Conservation (phyloP, 2,888 invertebrate genomes). For the Chironomus tentans region DNA sequence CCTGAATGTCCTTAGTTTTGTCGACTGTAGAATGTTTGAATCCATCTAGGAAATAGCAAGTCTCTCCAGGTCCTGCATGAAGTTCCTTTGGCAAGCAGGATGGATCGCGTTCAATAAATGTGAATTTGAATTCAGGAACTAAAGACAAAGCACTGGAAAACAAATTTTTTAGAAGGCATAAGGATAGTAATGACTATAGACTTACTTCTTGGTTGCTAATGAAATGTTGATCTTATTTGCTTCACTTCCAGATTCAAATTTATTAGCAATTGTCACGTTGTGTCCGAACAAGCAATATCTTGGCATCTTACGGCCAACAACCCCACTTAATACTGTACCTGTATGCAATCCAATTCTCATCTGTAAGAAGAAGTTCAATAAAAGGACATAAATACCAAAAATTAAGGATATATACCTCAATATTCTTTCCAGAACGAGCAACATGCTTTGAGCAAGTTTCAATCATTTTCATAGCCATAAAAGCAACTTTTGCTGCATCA, state of each 20-base stretch:
- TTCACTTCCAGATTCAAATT: slow-evolving; percentile 90
- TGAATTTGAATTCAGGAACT: slow-evolving; percentile 58
- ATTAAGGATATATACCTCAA: slow-evolving; percentile 52
- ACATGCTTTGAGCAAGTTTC: slow-evolving; percentile 77
- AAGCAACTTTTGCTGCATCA: slow-evolving; percentile 89
- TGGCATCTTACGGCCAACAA: slow-evolving; percentile 74
- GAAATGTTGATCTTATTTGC: slow-evolving; percentile 86
- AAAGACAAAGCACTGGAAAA: slow-evolving; percentile 61
- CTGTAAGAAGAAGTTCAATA: slow-evolving; percentile 42
- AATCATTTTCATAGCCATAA: slow-evolving; percentile 95
- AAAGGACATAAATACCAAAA: neutral
- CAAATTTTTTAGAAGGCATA: no score
- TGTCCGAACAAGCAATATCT: slow-evolving; percentile 91
- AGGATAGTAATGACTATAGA: slow-evolving; percentile 32
- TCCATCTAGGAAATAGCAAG: slow-evolving; percentile 75
- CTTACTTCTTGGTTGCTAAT: slow-evolving; percentile 86
- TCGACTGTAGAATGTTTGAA: slow-evolving; percentile 65
- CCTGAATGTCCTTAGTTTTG: slow-evolving; percentile 44
- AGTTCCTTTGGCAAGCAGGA: slow-evolving; percentile 78
- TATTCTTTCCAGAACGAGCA: slow-evolving; percentile 86
- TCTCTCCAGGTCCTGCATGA: slow-evolving; percentile 65
- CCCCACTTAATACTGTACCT: slow-evolving; percentile 86
- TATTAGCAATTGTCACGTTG: slow-evolving; percentile 90
- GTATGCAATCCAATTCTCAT: slow-evolving; percentile 95
- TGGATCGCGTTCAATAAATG: slow-evolving; percentile 64